Evolutionary conservation across 2,113 vertebrate species (phyloP).

Genomic region (Phasianus colchicus): DNA sequence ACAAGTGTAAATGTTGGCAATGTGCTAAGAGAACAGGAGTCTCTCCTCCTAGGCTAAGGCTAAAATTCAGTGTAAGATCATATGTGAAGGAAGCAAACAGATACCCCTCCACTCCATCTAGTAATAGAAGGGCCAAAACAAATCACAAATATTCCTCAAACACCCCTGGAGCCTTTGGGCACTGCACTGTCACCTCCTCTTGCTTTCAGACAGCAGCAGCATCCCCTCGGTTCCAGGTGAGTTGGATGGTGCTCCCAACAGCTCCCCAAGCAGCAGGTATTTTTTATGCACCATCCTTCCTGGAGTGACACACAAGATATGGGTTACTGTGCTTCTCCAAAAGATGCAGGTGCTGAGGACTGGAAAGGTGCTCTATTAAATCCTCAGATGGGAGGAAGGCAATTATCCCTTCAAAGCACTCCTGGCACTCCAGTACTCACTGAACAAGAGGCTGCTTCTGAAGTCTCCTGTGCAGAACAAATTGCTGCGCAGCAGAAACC

Average conservation of each 20-base stretch:
- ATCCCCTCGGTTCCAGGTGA: neutral
- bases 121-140: neutral
- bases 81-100: neutral
- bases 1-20: neutral
- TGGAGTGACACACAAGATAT: neutral
- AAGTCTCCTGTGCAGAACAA: conserved; percentile 2
- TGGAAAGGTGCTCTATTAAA: conserved; percentile 21
- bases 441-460: neutral
- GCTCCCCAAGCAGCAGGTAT: neutral
- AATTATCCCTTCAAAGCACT: conserved; percentile 37
- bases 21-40: neutral
- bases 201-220: neutral
- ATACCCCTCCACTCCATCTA: neutral
- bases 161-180: neutral
- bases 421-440: neutral
- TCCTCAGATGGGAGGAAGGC: conserved; percentile 32
- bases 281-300: neutral
- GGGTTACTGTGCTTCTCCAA: conserved; percentile 43
- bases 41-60: neutral
- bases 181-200: neutral
- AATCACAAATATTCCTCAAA: neutral
- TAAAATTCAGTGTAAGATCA: neutral
- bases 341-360: neutral
- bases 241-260: neutral
- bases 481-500: neutral